A percentile compares a stretch with the other conserved stretches of the same genome.
Evolutionary conservation across 92 coral and sea anemone genomes (phyloP).

Genomic region (Plumapathes pennacea): DNA sequence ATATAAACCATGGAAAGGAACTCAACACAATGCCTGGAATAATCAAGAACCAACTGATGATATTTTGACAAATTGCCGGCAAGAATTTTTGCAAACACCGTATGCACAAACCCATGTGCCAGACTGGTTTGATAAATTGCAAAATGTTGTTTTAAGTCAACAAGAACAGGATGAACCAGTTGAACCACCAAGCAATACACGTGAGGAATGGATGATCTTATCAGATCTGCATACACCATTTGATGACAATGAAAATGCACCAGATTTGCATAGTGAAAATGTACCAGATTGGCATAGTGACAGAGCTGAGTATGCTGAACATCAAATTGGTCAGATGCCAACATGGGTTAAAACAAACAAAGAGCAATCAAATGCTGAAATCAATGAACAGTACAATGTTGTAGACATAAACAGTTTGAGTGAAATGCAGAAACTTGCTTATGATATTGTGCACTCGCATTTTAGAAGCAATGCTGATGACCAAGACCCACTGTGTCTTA

Average conservation of each 20-base stretch:
- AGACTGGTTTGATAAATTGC: slow-evolving; percentile 65
- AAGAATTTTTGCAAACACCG: slow-evolving; percentile 49
- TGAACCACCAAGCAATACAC: slow-evolving; percentile 10
- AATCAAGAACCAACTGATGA: slow-evolving; percentile 50
- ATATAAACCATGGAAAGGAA: slow-evolving; percentile 52
- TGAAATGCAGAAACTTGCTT: slow-evolving; percentile 62
- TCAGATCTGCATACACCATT: slow-evolving; percentile 54
- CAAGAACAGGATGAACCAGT: slow-evolving; percentile 9
- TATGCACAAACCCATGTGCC: slow-evolving; percentile 47
- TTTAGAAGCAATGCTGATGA: slow-evolving; percentile 11
- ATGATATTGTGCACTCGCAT: slow-evolving; percentile 38
- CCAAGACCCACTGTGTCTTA: slow-evolving; percentile 33
- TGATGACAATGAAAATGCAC: slow-evolving; percentile 24
- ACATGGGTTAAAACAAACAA: slow-evolving; percentile 40
- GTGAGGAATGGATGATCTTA: slow-evolving; percentile 70
- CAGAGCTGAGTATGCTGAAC: slow-evolving; percentile 31
- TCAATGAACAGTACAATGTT: slow-evolving; percentile 7
- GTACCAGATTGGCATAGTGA: slow-evolving; percentile 53
- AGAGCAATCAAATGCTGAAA: slow-evolving; percentile 1
- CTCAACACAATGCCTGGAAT: slow-evolving; percentile 60
- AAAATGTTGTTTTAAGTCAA: slow-evolving; percentile 50
- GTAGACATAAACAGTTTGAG: slow-evolving; percentile 43
- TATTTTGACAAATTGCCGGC: slow-evolving; percentile 27
- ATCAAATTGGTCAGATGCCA: slow-evolving; percentile 48
- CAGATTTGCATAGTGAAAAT: slow-evolving; percentile 2